Conservation (phyloP, 1,140 invertebrate genomes). For the Asbolus verrucosus region DNA sequence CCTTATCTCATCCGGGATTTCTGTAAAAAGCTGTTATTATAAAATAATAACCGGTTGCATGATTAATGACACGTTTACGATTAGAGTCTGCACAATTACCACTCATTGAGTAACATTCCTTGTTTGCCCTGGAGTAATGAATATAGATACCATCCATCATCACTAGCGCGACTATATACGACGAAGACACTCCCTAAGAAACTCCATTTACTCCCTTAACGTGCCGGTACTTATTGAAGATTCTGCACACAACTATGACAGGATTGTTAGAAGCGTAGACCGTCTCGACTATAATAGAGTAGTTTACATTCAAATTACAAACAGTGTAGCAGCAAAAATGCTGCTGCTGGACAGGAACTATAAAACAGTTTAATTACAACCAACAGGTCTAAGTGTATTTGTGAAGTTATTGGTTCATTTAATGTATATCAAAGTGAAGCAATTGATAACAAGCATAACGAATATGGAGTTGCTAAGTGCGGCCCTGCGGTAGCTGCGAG, state of each 20-base stretch:
- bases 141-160: slow-evolving; percentile 24
- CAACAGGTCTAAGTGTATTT: background rate
- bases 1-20: background rate
- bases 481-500: too few species aligned
- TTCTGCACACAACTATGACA: too few species aligned
- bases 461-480: too few species aligned
- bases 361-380: background rate
- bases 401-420: background rate
- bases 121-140: slow-evolving; percentile 28
- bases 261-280: too few species aligned
- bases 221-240: too few species aligned
- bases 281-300: too few species aligned
- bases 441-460: too few species aligned
- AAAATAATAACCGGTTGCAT: slow-evolving; percentile 12
- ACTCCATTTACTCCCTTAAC: background rate
- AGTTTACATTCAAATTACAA: too few species aligned
- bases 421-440: too few species aligned
- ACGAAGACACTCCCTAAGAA: background rate
- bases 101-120: slow-evolving; percentile 14
- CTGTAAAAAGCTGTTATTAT: background rate
- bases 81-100: slow-evolving; percentile 13
- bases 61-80: slow-evolving; percentile 17
- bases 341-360: too few species aligned
- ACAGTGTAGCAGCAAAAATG: too few species aligned
- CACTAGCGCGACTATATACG: background rate